Base-by-base conservation (phyloP, 2,113 vertebrate species). In the Scomber scombrus region DNA sequence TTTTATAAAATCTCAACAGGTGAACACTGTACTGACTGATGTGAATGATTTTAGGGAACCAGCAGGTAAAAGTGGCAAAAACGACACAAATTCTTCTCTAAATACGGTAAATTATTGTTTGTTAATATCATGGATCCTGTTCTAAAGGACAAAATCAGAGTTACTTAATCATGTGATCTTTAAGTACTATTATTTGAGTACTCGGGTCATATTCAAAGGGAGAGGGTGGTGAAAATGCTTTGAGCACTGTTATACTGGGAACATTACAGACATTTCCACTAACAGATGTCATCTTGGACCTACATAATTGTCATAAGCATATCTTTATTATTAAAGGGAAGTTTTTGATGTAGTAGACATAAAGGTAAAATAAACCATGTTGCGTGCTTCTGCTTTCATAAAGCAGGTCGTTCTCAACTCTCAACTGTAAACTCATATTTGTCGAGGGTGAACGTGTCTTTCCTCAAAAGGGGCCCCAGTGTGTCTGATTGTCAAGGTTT, bases 401-500 rank as follows among this genome's bases (percentile, higher is more conserved):
- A 81, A 89, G 79, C 74, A 71, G 43, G 2, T 31, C 31, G 43
- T 78, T 63, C 26, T 69, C n/a, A 71, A 14, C 23, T 63, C 16
- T 71, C 16, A 46, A 34, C 54, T 56, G 40, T 47, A 47, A 60
- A 60, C 9, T 3, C 19, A 54, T 76, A 40, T 26, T 54, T 29
- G 51, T 50, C 3, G 11, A 45, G 45, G 23, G 14, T 3, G 19
- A 68, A 8, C 18, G 40, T 67, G 72, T 82, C 23, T 61, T 75
- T 65, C 40, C 19, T 57, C 47, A 65, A 64, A 63, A 29, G 23
- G 29, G 74, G 40, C 70, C 34, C 61, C 29, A 21, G 19, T 78
- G 67, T 80, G 71, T 67, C 73, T 85, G 92, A 94, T 94, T 93
- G 92, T 94, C 92, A 66, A 65, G 57, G 68, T 70, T 55, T n/a